phyloP scores from a whole-genome alignment of 2,888 invertebrate species.

The Anticlea derivata region DNA sequence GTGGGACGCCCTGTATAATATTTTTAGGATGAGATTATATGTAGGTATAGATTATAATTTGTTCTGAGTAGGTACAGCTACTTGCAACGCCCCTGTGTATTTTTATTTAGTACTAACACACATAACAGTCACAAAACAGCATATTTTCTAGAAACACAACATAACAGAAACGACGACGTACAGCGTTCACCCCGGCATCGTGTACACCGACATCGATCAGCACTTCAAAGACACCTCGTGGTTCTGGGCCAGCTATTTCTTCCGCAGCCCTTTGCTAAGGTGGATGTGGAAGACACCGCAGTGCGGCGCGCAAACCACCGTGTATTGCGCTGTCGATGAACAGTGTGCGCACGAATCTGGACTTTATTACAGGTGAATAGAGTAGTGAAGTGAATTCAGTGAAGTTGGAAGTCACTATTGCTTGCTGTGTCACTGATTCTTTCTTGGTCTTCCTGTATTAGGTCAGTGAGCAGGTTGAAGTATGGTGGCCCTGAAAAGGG shows the following conservation, averaged over 20 bases:
- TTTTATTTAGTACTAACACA: too few relatives aligned
- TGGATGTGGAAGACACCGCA: constrained; percentile 74
- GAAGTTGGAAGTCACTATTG: too few relatives aligned
- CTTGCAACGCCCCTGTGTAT: too few relatives aligned
- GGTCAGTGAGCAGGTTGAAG: too few relatives aligned
- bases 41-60: too few relatives aligned
- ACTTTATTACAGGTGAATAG: constrained; percentile 61
- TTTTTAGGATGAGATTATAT: too few relatives aligned
- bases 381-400: too few relatives aligned
- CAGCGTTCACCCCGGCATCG: constrained; percentile 82
- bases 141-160: constrained; percentile 32
- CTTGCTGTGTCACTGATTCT: too few relatives aligned
- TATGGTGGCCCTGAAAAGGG: too few relatives aligned
- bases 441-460: too few relatives aligned
- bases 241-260: constrained; percentile 28
- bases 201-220: constrained; percentile 83
- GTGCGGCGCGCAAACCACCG: constrained; percentile 87
- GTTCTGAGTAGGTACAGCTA: too few relatives aligned
- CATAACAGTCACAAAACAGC: not conserved
- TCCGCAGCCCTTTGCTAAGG: constrained; percentile 39
- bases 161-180: constrained; percentile 73
- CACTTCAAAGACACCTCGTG: constrained; percentile 58
- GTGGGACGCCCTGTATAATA: too few relatives aligned
- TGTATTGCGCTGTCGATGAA: constrained; percentile 85
- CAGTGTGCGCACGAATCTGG: constrained; percentile 76